A percentile compares a stretch with the other conserved stretches of the same genome.
Conservation (phyloP, 2,113 vertebrate species). For the Oreotrochilus melanogaster region DNA sequence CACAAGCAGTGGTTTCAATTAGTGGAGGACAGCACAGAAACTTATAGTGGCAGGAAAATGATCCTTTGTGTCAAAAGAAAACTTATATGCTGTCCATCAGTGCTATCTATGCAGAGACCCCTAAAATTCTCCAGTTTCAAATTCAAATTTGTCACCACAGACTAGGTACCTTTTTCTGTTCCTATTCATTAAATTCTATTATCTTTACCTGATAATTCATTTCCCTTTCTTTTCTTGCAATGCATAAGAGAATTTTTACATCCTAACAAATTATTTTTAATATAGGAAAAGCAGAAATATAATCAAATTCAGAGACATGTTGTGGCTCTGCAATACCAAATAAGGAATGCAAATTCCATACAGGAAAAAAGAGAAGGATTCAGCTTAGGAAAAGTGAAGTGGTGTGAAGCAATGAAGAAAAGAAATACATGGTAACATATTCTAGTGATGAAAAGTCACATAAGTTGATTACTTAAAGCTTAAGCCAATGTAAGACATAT, state of each 20-base stretch:
- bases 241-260: neutral
- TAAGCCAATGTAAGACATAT: neutral
- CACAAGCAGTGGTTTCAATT: neutral
- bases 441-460: neutral
- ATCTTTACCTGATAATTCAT: neutral
- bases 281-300: neutral
- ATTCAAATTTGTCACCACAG: neutral
- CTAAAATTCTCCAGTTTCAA: neutral
- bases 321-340: neutral
- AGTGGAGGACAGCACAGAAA: neutral
- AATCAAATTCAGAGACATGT: neutral
- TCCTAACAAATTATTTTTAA: neutral
- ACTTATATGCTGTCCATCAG: neutral
- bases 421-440: neutral
- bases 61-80: neutral
- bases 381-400: neutral
- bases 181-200: neutral
- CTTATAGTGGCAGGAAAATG: rapidly evolving
- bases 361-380: neutral
- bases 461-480: neutral
- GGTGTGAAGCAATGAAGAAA: neutral
- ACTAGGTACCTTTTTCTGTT: neutral
- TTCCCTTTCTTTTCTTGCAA: neutral
- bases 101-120: neutral
- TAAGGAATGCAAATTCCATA: neutral